Evolutionary conservation across 2,888 invertebrate genomes (phyloP).

Genomic region (Diaprepes abbreviatus): DNA sequence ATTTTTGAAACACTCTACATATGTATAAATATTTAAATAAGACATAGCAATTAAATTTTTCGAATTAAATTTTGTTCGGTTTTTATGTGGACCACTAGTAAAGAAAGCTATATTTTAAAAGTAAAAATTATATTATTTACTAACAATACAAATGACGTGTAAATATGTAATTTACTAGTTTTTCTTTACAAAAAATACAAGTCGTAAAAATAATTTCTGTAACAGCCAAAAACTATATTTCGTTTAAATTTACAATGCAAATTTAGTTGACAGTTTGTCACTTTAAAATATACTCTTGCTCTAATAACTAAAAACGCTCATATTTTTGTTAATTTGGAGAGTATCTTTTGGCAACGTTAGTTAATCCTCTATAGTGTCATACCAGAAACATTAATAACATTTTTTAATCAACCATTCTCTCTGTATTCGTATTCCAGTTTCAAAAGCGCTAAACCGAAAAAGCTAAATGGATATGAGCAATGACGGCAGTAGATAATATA

Average conservation of each 20-base stretch:
- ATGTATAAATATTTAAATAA: too few species aligned
- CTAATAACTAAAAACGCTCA: slow-evolving; percentile 7
- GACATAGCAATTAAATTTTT: too few species aligned
- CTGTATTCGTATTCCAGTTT: slow-evolving; percentile 22
- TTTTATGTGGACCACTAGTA: too few species aligned
- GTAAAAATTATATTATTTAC: too few species aligned
- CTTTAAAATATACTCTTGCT: slow-evolving; percentile 7
- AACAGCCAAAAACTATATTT: not conserved
- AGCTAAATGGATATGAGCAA: slow-evolving; percentile 18
- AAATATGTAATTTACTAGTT: too few species aligned
- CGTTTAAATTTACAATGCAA: not conserved
- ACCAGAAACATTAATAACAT: slow-evolving; percentile 22
- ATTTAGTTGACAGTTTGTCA: slow-evolving; percentile 5
- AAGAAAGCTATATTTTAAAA: too few species aligned
- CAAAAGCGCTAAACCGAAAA: slow-evolving; percentile 6
- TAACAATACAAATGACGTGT: too few species aligned
- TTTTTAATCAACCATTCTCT: slow-evolving; percentile 25
- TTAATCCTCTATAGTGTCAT: slow-evolving; percentile 21
- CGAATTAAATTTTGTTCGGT: too few species aligned
- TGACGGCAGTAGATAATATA: slow-evolving; percentile 10
- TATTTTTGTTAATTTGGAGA: slow-evolving; percentile 20
- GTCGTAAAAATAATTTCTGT: too few species aligned
- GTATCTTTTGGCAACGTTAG: slow-evolving; percentile 24
- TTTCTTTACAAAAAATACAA: too few species aligned
- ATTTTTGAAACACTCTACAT: too few species aligned